Base-by-base conservation (phyloP, 2,888 invertebrate genomes). In the Lycia hirtaria region DNA sequence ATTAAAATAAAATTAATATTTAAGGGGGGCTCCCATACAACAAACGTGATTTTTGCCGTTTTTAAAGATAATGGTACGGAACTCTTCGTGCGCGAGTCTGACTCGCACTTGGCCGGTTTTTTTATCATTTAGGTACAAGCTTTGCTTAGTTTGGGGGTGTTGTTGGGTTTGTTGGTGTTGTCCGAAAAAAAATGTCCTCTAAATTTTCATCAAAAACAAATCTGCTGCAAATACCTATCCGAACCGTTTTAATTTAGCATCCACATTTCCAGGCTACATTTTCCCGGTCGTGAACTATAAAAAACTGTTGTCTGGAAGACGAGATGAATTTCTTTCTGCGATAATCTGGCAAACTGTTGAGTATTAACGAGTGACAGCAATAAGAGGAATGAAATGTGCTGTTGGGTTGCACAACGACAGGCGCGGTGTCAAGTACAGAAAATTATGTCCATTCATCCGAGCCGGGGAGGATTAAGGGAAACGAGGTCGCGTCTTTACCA, bases 371-470 rank as follows among this genome's bases (percentile, higher is more conserved):
- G 74, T 78, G 76, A 76, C 76, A 76, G 84, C 78, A 83, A 85
- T 87, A 85, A 88, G 87, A 88, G 72, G 80, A 80, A 83, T 81
- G 83, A 85, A 85, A 80, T 62, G 68, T 75, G 72, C 75, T 76
- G 80, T 83, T 76, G 80, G 78, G 76, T 73, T 72, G 52, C 77
- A 85, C 88, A 88, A 87, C 88, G 86, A 83, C 80, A 78, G 71
- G 72, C 83, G 76, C 81, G 78, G 85, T 87, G 88, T 92, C 89
- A 91, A 89, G 89, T 85, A 81, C 87, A 89, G 89, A 86, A 89
- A 90, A 90, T 91, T 88, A 88, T 90, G 87, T 89, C 85, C 87
- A 90, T 91, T 92, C 88, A 90, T 81, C 84, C 82, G 71, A 80
- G 82, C 78, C 73, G 71, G 75, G 74, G 77, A 75, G 89, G 89